phyloP scores from a whole-genome alignment of 2,888 invertebrate genomes.

The Agrochola circellaris region DNA sequence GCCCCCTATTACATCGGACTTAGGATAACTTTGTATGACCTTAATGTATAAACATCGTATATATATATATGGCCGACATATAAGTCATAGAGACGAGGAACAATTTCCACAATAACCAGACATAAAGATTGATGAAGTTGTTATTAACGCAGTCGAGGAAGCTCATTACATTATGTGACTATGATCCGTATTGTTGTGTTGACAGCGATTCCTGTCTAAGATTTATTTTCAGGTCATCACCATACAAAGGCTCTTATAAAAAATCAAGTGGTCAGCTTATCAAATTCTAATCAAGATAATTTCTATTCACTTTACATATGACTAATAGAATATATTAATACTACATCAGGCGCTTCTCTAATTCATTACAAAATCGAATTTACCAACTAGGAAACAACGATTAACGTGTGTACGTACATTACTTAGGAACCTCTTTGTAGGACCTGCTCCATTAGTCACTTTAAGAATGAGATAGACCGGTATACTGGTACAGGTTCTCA shows the following conservation, averaged over 20 bases:
- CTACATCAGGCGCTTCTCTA: too few species aligned
- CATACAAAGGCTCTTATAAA: too few species aligned
- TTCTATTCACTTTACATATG: too few species aligned
- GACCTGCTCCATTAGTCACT: not conserved
- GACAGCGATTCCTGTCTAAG: not conserved
- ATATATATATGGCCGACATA: not conserved
- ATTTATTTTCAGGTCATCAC: too few species aligned
- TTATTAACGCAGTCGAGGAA: not conserved
- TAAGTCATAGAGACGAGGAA: not conserved
- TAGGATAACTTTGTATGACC: not conserved
- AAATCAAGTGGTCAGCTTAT: too few species aligned
- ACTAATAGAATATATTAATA: too few species aligned
- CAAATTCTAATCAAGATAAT: too few species aligned
- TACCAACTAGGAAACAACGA: not conserved
- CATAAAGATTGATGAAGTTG: constrained; percentile 3
- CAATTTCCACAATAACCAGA: not conserved
- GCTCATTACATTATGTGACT: not conserved
- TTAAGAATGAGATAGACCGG: not conserved
- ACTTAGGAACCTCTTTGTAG: not conserved
- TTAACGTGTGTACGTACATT: not conserved
- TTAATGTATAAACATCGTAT: not conserved
- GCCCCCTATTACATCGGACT: not conserved
- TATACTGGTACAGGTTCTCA: not conserved
- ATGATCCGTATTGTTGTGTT: not conserved
- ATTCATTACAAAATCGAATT: constrained; percentile 1